Evolutionary conservation across 37 sponge, comb jelly and placozoan species (phyloP).

Genomic region (Aplysina aerophoba): DNA sequence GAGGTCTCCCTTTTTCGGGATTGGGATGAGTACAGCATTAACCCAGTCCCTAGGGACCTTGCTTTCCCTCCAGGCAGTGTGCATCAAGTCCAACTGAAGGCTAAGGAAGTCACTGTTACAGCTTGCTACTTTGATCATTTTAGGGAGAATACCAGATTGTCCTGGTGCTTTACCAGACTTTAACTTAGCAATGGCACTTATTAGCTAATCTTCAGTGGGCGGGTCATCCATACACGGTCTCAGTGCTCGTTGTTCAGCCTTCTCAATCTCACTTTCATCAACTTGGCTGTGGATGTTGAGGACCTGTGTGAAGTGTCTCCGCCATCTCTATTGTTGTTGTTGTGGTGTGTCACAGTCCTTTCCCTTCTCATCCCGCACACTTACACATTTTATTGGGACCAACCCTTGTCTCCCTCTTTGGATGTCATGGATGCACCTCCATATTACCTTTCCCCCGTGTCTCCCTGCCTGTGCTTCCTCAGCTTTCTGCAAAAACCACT

Average conservation of each 20-base stretch:
- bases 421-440: conserved; percentile 44
- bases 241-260: not conserved
- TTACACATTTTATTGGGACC: conserved; percentile 14
- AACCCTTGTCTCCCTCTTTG: conserved; percentile 35
- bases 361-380: conserved; percentile 24
- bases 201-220: not conserved
- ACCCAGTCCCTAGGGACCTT: not conserved
- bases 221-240: not conserved
- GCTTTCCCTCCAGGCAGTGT: not conserved
- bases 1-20: not conserved
- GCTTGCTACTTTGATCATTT: not conserved
- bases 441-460: conserved; percentile 23
- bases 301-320: not conserved
- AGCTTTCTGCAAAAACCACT: conserved; percentile 38
- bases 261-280: not conserved
- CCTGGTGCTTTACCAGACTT: not conserved
- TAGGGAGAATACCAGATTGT: too few relatives aligned
- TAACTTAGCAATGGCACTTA: not conserved
- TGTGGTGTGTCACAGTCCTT: not conserved
- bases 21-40: not conserved
- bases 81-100: not conserved
- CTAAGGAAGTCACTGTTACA: not conserved
- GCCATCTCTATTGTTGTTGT: not conserved
- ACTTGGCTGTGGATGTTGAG: not conserved
- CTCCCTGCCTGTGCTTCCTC: conserved; percentile 32